Percentiles rank a stretch among this genome's conserved stretches.
phyloP scores from a whole-genome alignment of 2,797 vertebrate species.

The Glossophaga mutica region DNA sequence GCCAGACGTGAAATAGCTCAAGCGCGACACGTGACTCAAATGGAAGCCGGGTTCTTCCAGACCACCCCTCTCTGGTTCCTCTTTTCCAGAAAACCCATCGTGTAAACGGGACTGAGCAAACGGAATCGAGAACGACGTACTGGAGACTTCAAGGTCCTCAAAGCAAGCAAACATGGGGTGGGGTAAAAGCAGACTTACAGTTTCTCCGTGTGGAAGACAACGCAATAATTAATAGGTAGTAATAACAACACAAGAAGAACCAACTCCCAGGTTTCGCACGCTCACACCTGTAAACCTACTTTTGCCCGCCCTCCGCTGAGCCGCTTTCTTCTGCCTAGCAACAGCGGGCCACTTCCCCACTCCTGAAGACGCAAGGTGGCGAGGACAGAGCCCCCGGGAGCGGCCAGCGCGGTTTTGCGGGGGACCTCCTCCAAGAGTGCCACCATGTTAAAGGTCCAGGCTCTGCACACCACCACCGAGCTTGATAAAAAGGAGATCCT shows the following conservation, averaged over 20 bases:
- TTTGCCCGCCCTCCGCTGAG: background rate
- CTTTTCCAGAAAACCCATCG: background rate
- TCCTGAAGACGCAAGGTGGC: background rate
- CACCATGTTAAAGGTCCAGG: background rate
- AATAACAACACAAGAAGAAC: background rate
- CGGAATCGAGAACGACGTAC: background rate
- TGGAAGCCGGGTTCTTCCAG: background rate
- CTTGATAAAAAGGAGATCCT: constrained; percentile 31
- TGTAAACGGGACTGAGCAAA: background rate
- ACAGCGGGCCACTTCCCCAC: background rate
- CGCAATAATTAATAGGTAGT: too few relatives aligned
- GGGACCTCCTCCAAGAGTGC: background rate
- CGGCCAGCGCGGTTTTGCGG: background rate
- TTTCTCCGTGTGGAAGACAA: background rate
- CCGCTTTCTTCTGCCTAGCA: background rate
- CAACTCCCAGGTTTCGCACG: background rate
- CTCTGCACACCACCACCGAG: background rate
- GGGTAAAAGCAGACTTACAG: background rate
- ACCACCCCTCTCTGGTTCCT: background rate
- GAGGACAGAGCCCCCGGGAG: background rate
- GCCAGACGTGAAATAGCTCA: background rate
- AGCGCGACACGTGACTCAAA: background rate
- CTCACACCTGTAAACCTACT: background rate
- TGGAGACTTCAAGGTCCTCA: background rate
- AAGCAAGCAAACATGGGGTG: background rate